Conservation (phyloP, 2,888 invertebrate genomes). For the Ochropleura leucogaster region DNA sequence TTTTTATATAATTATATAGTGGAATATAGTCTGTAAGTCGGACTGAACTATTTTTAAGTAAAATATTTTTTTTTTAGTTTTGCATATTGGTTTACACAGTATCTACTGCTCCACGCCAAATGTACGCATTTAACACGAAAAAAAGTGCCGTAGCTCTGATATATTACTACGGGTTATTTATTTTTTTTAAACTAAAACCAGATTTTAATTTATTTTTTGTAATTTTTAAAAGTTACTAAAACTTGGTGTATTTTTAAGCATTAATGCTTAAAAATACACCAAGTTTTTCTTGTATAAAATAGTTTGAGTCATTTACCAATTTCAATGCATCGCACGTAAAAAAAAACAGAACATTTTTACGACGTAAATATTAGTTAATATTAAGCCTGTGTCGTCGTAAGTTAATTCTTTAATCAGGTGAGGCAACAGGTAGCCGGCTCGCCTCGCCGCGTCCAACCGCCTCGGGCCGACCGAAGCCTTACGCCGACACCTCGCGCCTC, state of each 20-base stretch:
- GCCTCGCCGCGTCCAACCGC: not conserved
- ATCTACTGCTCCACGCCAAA: not conserved
- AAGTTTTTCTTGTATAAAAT: too few relatives aligned
- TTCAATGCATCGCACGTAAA: not conserved
- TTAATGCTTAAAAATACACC: too few relatives aligned
- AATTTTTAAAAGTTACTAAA: not conserved
- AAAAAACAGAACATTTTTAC: not conserved
- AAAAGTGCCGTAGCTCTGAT: too few relatives aligned
- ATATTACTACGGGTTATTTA: too few relatives aligned
- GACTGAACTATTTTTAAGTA: not conserved
- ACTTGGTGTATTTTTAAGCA: not conserved
- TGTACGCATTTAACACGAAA: too few relatives aligned
- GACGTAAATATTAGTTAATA: not conserved
- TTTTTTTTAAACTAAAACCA: not conserved
- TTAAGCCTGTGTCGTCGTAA: not conserved
- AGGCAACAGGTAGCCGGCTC: constrained; percentile 51
- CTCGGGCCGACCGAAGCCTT: not conserved
- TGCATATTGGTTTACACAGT: not conserved
- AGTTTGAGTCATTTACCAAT: not conserved
- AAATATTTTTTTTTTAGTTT: not conserved
- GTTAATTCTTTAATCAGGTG: constrained; percentile 20
- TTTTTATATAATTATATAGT: too few relatives aligned
- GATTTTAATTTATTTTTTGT: not conserved
- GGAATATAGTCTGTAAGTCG: too few relatives aligned
- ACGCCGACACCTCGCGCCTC: not conserved